Conservation (phyloP, 2,888 invertebrate genomes). For the Dermolepida albohirtum region DNA sequence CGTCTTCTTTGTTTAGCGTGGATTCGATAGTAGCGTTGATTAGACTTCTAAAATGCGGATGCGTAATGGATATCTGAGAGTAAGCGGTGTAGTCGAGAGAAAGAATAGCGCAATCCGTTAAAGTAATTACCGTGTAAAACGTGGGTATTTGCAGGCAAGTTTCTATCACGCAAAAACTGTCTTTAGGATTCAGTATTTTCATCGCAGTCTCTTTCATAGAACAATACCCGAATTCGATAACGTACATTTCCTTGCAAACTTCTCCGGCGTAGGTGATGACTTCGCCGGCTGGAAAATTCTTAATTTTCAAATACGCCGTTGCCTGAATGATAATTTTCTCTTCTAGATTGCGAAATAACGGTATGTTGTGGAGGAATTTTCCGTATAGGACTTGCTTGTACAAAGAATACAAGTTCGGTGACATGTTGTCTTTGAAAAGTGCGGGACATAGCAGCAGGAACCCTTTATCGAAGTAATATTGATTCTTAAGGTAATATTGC, state of each 20-base stretch:
- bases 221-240: constrained; percentile 51
- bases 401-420: constrained; percentile 18
- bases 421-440: constrained; percentile 34
- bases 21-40: constrained; percentile 55
- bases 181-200: constrained; percentile 42
- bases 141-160: constrained; percentile 48
- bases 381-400: constrained; percentile 37
- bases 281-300: constrained; percentile 49
- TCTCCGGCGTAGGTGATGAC: constrained; percentile 51
- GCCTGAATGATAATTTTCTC: constrained; percentile 45
- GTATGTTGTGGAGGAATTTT: constrained; percentile 24
- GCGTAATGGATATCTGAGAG: constrained; percentile 52
- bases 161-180: constrained; percentile 49
- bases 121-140: constrained; percentile 47
- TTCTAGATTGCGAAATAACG: constrained; percentile 20
- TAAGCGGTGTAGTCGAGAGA: constrained; percentile 41
- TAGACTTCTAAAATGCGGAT: constrained; percentile 63
- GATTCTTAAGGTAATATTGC: constrained; percentile 21
- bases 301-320: constrained; percentile 40
- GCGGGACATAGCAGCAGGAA: constrained; percentile 24
- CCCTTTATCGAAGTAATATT: constrained; percentile 31
- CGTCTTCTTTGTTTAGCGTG: background rate
- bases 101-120: constrained; percentile 49
- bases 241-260: constrained; percentile 49
- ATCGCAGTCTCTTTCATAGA: constrained; percentile 39